Conservation (phyloP, 2,797 vertebrate species). For the Numenius phaeopus region DNA sequence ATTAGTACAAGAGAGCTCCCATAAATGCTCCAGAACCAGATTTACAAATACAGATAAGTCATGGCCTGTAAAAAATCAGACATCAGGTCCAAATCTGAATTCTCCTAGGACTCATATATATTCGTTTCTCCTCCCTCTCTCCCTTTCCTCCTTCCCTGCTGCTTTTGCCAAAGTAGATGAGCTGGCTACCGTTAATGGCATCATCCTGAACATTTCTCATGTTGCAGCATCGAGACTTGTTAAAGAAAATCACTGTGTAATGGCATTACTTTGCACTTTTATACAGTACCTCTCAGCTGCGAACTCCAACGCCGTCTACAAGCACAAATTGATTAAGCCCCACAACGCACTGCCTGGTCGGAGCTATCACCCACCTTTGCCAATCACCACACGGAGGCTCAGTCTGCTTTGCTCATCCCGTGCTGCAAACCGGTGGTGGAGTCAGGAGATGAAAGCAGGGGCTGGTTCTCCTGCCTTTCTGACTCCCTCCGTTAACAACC, state of each 20-base stretch:
- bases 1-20: not conserved
- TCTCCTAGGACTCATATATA: constrained; percentile 8
- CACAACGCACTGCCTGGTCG: rapidly evolving
- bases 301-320: not conserved
- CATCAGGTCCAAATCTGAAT: not conserved
- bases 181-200: constrained; percentile 48
- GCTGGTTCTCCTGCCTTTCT: not conserved
- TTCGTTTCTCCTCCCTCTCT: constrained; percentile 30
- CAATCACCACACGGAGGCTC: rapidly evolving
- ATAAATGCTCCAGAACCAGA: not conserved
- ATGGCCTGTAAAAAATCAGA: not conserved
- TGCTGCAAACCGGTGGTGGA: not conserved
- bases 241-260: constrained; percentile 44
- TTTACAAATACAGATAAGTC: constrained; percentile 31
- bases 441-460: not conserved
- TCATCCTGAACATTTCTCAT: not conserved
- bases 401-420: not conserved
- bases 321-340: not conserved
- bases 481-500: not conserved
- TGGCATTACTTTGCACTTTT: constrained; percentile 54
- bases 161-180: constrained; percentile 44
- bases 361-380: not conserved
- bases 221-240: not conserved
- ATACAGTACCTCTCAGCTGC: not conserved
- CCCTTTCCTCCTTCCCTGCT: not conserved